Evolutionary conservation across 2,888 invertebrate genomes (phyloP), one percentile per base, ranked within the genome.

Genomic region (Imbricaverruca yamaguchii): DNA sequence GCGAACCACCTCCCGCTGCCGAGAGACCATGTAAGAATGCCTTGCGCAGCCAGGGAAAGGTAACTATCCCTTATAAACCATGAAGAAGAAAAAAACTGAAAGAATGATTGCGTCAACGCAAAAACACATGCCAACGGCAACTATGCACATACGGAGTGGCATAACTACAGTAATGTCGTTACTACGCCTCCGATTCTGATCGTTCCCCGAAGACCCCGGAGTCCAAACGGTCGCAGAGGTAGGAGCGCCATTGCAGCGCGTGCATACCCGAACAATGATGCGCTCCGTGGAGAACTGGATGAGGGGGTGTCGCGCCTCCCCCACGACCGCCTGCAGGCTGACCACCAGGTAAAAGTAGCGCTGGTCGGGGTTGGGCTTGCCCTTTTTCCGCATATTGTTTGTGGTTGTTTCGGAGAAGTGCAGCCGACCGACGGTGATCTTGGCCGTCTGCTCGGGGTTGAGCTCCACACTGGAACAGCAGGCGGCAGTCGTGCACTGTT

Each of bases 381-480:
- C 97, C 86, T 98, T 98, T 89, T 98, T 99, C 79, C 98, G 90
- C 97, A 98, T 98, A 86, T 99, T 99, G 87, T 98, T 98, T 85
- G 96, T 94, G 0, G 99, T 99, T 0, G 98, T 99, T 88, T 98
- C 98, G 81, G 97, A 96, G 88, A 98, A 99, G 89, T 99, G 99
- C 7, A 99, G 90, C 12, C 98, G 91, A 0, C 98, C 98, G 0
- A 98, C 97, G 0, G 98, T 98, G 82, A 96, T 92, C 87, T 97
- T 97, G 1, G 95, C 93, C 80, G 96, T 93, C 87, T 95, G 94
- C 82, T 93, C 93, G 81, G 93, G 93, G 81, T 93, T 92, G 84
- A 97, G 89, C 86, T 97, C 95, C 86, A 96, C 92, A 81, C 94
- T 94, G 86, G 84, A 87, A 80, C n/a, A 25, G 53, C 3, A n/a